phyloP scores from a whole-genome alignment of 2,888 invertebrate species.

The Capitulum mitella region DNA sequence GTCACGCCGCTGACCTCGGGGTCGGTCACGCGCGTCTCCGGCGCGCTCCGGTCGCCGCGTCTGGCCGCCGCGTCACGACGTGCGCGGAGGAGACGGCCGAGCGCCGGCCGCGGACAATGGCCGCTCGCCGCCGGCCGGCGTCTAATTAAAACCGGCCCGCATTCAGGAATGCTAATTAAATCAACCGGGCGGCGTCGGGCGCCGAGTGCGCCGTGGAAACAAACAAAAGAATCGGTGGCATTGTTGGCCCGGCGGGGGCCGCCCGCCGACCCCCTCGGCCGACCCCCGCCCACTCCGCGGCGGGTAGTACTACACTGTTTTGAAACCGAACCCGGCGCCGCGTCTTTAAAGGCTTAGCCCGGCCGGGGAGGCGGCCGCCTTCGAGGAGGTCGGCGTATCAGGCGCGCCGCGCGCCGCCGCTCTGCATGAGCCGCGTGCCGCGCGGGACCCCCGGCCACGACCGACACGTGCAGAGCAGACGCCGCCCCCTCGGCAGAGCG shows the following conservation, averaged over 20 bases:
- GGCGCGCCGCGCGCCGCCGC: no score
- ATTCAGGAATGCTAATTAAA: slow-evolving; percentile 21
- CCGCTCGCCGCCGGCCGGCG: background rate
- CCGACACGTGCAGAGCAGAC: background rate
- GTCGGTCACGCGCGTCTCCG: background rate
- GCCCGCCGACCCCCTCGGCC: background rate
- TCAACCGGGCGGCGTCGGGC: background rate
- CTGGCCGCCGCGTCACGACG: background rate
- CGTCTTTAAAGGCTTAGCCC: background rate
- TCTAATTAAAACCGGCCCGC: background rate
- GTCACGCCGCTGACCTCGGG: background rate
- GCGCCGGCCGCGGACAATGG: background rate
- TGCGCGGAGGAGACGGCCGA: background rate
- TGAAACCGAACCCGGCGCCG: background rate
- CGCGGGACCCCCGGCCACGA: background rate
- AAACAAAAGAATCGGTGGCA: slow-evolving; percentile 16
- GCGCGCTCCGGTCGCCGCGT: background rate
- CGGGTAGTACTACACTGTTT: slow-evolving; percentile 16
- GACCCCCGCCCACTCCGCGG: background rate
- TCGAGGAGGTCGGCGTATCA: background rate
- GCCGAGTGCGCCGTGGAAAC: background rate
- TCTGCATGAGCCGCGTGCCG: slow-evolving; percentile 1
- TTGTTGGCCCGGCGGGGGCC: background rate
- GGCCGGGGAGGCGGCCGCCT: background rate
- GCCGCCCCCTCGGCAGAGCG: background rate